Conservation (phyloP, 37 sponge, comb jelly and placozoan genomes). For the Petrosia ficiformis region DNA sequence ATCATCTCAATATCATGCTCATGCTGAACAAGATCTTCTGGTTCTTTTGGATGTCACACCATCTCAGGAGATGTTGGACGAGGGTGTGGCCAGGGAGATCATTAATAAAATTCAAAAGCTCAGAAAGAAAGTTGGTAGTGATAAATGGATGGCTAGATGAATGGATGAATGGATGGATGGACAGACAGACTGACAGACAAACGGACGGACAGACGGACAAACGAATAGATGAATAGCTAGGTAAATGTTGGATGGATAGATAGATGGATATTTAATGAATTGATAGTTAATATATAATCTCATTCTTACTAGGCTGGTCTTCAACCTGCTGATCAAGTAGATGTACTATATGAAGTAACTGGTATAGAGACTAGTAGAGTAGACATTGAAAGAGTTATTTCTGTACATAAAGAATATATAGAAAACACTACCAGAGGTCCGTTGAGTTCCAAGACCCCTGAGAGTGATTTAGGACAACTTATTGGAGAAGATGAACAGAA, state of each 20-base stretch:
- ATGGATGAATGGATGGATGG: background rate
- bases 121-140: conserved; percentile 77
- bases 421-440: conserved; percentile 69
- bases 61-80: conserved; percentile 84
- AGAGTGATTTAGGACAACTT: conserved; percentile 2
- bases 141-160: too few species aligned
- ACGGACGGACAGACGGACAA: background rate
- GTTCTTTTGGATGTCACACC: conserved; percentile 87
- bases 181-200: background rate
- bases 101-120: conserved; percentile 95
- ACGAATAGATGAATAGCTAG: too few species aligned
- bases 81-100: conserved; percentile 92
- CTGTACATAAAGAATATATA: conserved; percentile 56
- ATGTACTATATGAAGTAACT: conserved; percentile 52
- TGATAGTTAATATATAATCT: background rate
- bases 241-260: too few species aligned
- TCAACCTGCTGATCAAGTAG: conserved; percentile 64
- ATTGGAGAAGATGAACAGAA: conserved; percentile 59
- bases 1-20: conserved; percentile 46
- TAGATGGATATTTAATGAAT: background rate
- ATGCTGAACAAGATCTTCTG: conserved; percentile 71
- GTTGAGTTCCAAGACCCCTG: conserved; percentile 4
- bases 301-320: conserved; percentile 60
- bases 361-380: conserved; percentile 7
- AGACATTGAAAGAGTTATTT: conserved; percentile 47